Conservation (phyloP, 2,797 vertebrate genomes). For the Diplodus sargus region DNA sequence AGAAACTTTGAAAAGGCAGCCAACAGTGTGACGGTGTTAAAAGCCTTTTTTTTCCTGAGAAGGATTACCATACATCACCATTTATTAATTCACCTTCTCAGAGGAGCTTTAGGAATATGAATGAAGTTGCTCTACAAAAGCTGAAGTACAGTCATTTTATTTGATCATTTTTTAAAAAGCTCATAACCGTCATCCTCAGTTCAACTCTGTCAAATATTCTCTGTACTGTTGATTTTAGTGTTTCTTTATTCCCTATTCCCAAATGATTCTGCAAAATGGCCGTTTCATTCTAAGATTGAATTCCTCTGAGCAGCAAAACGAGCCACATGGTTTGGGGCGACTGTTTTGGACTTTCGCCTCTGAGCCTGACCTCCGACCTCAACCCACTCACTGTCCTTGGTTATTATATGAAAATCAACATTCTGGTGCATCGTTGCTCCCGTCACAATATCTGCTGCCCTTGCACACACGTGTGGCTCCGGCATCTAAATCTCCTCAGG, state of each 20-base stretch:
- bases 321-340: background rate
- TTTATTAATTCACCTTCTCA: background rate
- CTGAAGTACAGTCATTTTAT: background rate
- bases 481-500: slow-evolving; percentile 40
- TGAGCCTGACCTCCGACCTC: slow-evolving; percentile 19
- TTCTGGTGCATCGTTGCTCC: background rate
- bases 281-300: background rate
- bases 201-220: background rate
- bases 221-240: background rate
- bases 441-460: slow-evolving; percentile 16
- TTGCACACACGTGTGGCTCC: slow-evolving; percentile 9
- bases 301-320: slow-evolving; percentile 4
- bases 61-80: background rate
- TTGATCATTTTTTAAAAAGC: too few relatives aligned
- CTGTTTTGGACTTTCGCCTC: background rate
- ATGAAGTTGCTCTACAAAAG: background rate
- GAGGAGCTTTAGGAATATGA: background rate
- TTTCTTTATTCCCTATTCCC: too few relatives aligned
- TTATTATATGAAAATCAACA: slow-evolving; percentile 32
- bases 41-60: background rate
- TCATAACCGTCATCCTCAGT: background rate
- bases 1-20: background rate
- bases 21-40: background rate
- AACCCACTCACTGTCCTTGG: slow-evolving; percentile 32
- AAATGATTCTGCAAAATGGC: background rate